Evolutionary conservation across 2,113 vertebrate genomes (phyloP), one percentile per base, ranked within the genome.

Genomic region (Cairina moschata): DNA sequence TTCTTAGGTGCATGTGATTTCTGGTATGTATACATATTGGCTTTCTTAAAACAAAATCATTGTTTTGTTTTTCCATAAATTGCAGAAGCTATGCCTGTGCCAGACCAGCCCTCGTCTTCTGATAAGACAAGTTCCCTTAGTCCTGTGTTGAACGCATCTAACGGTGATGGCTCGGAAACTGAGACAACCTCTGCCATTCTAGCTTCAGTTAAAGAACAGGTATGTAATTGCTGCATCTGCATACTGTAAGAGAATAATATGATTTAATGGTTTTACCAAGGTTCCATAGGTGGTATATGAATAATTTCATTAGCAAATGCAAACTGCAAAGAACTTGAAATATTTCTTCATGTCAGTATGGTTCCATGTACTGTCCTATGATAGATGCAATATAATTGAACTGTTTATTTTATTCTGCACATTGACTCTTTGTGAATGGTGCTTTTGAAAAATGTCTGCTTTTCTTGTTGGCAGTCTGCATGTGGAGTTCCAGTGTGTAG

Each of bases 151-250:
- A 98, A 98, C 90, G 97, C 99, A 75, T 99, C 99, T 95, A 99
- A 99, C 17, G 99, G 99, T 0, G 99, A 99, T 85, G 98, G 99
- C 95, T 98, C 99, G 7, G 99, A 99, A 96, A 98, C 99, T 1
- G 99, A 99, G 97, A 99, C 99, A 62, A 99, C 99, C 65, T 99
- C 99, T 20, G 99, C 99, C 92, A 99, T 99, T 96, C 98, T 99
- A 6, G 99, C 99, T 44, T 99, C 99, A 2, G 99, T 99, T 90
- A 99, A 99, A 97, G 99, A 99, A 96, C 99, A 99, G 99, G 99
- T 99, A 99, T 73, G 91, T 13, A 56, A 88, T 8, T 32, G 18
- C 34, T 78, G 26, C 10, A 22, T 77, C 38, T 1, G 8, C 1
- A 2, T 13, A 2, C 48, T 91, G 15, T 17, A 71, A 90, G 73